Evolutionary conservation across 2,113 vertebrate genomes (phyloP).

Genomic region (Stigmatopora argus): DNA sequence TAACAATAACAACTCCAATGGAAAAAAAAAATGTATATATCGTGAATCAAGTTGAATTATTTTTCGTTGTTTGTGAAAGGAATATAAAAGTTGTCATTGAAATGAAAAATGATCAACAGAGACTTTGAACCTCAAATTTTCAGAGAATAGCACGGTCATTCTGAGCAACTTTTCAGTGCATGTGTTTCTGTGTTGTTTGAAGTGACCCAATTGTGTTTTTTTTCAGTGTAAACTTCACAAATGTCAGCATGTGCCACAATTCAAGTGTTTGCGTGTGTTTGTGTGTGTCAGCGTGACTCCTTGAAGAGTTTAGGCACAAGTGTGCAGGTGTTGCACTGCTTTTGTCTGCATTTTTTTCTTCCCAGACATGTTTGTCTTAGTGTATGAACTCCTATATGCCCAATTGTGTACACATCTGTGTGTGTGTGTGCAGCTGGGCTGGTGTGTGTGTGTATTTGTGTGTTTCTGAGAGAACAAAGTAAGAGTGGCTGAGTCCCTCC

Average conservation of each 20-base stretch:
- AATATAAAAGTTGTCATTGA: too few relatives aligned
- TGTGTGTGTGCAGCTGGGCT: not conserved
- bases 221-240: constrained; percentile 22
- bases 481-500: constrained; percentile 43
- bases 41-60: too few relatives aligned
- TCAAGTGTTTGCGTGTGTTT: constrained; percentile 7
- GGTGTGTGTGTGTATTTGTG: constrained; percentile 18
- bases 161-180: not conserved
- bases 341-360: constrained; percentile 8
- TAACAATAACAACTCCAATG: too few relatives aligned
- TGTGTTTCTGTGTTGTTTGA: not conserved
- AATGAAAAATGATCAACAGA: too few relatives aligned
- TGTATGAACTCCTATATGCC: not conserved
- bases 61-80: too few relatives aligned
- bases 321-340: constrained; percentile 28
- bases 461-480: constrained; percentile 55
- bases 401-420: constrained; percentile 5
- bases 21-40: too few relatives aligned
- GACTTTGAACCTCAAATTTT: not conserved
- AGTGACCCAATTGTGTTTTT: constrained; percentile 4
- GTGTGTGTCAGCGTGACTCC: constrained; percentile 19
- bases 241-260: constrained; percentile 37
- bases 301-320: not conserved
- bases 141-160: not conserved
- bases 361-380: constrained; percentile 7